phyloP scores from a whole-genome alignment of 2,113 vertebrate species.

The Dunckerocampus dactyliophorus region DNA sequence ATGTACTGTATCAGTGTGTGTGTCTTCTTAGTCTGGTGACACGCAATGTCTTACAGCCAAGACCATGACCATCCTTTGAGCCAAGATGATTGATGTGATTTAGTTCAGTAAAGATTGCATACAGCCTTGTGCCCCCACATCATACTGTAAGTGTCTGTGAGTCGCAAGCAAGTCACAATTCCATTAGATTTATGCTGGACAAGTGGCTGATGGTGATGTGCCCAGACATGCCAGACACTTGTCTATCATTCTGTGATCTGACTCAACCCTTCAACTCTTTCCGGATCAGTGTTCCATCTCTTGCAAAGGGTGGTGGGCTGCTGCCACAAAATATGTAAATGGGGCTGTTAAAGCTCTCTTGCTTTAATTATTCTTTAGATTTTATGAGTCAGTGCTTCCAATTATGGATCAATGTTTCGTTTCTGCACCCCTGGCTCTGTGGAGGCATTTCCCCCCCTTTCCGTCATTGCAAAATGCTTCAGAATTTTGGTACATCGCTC shows the following conservation, averaged over 20 bases:
- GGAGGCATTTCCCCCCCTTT: conserved; percentile 2
- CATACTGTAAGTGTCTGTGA: neutral
- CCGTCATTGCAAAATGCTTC: conserved; percentile 48
- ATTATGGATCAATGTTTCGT: conserved; percentile 77
- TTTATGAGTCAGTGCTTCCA: conserved; percentile 72
- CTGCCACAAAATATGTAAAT: conserved; percentile 64
- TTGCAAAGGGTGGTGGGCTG: conserved; percentile 28
- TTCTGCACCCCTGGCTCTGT: conserved; percentile 54
- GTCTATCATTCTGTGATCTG: conserved; percentile 29
- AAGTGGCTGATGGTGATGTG: conserved; percentile 12
- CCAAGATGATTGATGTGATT: no score
- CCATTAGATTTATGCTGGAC: neutral
- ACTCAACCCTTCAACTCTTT: conserved; percentile 20
- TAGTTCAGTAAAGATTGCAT: no score
- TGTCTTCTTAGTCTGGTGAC: no score
- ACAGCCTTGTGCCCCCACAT: no score
- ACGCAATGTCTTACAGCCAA: no score
- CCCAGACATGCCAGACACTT: conserved; percentile 18
- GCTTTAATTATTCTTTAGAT: conserved; percentile 75
- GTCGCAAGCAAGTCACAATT: neutral
- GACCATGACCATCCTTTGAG: no score
- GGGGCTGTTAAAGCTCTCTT: conserved; percentile 65
- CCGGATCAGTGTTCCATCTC: conserved; percentile 32
- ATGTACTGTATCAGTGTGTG: no score
- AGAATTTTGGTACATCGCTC: conserved; percentile 42